These are phyloP conservation scores for Phoeniculus purpureus DNA, from an alignment of 2,797 vertebrate species.

Conservation along the genomic window DNA sequence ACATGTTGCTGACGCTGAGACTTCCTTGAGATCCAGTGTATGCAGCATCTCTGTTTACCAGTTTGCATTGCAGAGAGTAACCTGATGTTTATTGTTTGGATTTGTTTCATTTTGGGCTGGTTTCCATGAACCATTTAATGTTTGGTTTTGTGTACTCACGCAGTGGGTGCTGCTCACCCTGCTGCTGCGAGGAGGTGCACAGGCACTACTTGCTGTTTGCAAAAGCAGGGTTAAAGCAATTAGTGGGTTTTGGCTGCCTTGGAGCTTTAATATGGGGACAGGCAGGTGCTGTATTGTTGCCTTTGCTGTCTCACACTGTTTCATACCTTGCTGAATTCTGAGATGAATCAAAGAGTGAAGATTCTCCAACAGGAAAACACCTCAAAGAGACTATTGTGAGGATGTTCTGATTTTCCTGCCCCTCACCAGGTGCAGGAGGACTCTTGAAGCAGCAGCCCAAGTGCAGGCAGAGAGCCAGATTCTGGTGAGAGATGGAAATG, in stretches of 20 bases:
- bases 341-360: not conserved
- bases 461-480: not conserved
- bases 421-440: not conserved
- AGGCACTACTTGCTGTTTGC: not conserved
- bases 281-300: not conserved
- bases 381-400: not conserved
- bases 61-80: not conserved
- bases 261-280: not conserved
- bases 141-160: not conserved
- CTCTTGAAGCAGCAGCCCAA: not conserved
- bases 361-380: not conserved
- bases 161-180: not conserved
- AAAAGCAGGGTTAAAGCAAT: not conserved
- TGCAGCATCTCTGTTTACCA: rapidly evolving
- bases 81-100: not conserved
- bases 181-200: not conserved
- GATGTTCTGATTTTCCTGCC: not conserved
- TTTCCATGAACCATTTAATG: not conserved
- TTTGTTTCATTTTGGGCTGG: not conserved
- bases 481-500: not conserved
- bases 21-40: not conserved
- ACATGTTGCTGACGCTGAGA: rapidly evolving
- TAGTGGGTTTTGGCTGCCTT: not conserved
- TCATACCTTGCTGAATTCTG: not conserved
- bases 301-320: not conserved